These are phyloP conservation scores for Nephrotoma appendiculata DNA, from an alignment of 2,888 invertebrate genomes.

Conservation along the genomic window DNA sequence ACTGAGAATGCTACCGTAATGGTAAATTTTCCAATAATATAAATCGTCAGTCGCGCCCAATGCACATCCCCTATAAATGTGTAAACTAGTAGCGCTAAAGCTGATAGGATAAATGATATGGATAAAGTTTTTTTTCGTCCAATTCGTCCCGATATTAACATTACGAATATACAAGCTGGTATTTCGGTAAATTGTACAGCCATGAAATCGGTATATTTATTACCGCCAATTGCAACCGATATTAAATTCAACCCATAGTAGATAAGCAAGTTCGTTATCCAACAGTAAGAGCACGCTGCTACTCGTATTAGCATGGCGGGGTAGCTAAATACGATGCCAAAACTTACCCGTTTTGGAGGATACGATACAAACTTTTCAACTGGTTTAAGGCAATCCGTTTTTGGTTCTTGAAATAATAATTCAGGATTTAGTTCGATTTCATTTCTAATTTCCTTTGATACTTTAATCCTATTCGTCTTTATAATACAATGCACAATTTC, in stretches of 20 bases:
- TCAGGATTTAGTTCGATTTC: constrained; percentile 10
- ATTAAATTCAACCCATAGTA: constrained; percentile 60
- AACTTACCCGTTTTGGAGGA: no score
- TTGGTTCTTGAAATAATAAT: not conserved
- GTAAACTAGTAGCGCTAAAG: not conserved
- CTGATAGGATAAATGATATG: constrained; percentile 41
- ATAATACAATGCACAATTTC: not conserved
- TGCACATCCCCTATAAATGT: not conserved
- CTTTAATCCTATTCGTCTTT: not conserved
- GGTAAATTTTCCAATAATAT: constrained; percentile 41
- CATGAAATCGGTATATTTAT: constrained; percentile 55
- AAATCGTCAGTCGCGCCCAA: constrained; percentile 29
- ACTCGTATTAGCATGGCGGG: not conserved
- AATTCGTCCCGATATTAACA: constrained; percentile 40
- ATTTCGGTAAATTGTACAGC: constrained; percentile 37
- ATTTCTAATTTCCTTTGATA: constrained; percentile 34
- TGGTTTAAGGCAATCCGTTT: not conserved
- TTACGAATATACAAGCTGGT: constrained; percentile 46
- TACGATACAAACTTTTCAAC: not conserved
- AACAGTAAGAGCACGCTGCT: constrained; percentile 48
- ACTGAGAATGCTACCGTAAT: constrained; percentile 44
- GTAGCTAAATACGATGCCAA: not conserved
- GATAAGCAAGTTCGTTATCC: constrained; percentile 56
- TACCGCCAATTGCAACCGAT: constrained; percentile 49
- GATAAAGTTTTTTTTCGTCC: constrained; percentile 44